Conservation (phyloP, 2,888 invertebrate genomes). For the Pristionchus mayeri region DNA sequence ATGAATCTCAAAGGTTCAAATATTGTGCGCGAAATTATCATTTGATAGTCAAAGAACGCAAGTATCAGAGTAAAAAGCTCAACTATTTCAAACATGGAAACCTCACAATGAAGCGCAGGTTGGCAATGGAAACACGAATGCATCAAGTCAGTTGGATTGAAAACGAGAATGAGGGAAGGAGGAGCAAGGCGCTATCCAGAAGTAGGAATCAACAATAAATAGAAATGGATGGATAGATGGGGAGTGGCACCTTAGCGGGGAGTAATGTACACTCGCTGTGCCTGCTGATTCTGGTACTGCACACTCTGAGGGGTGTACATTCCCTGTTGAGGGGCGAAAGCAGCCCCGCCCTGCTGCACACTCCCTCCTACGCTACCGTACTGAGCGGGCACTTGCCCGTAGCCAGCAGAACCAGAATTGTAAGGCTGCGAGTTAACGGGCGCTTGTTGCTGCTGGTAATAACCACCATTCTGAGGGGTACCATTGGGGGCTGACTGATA, state of each 20-base stretch:
- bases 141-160: slow-evolving; percentile 32
- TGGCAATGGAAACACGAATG: neutral
- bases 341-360: slow-evolving; percentile 48
- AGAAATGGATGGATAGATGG: slow-evolving; percentile 11
- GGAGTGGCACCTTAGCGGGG: slow-evolving; percentile 27
- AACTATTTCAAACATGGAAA: slow-evolving; percentile 10
- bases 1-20: neutral
- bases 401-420: slow-evolving; percentile 48
- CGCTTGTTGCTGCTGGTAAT: slow-evolving; percentile 17
- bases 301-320: slow-evolving; percentile 32
- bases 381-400: slow-evolving; percentile 48
- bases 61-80: neutral
- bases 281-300: slow-evolving; percentile 33
- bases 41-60: slow-evolving; percentile 43
- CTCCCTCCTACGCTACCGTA: slow-evolving; percentile 44
- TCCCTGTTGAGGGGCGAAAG: slow-evolving; percentile 51
- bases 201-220: slow-evolving; percentile 36
- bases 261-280: slow-evolving; percentile 51
- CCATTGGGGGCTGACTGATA: neutral
- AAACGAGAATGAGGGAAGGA: slow-evolving; percentile 1
- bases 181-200: neutral
- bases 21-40: slow-evolving; percentile 32
- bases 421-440: slow-evolving; percentile 7
- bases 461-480: slow-evolving; percentile 18
- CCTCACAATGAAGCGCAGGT: neutral